These are phyloP conservation scores for Acanthurus leucopareius DNA, from an alignment of 2,797 vertebrate genomes.

Conservation along the genomic window DNA sequence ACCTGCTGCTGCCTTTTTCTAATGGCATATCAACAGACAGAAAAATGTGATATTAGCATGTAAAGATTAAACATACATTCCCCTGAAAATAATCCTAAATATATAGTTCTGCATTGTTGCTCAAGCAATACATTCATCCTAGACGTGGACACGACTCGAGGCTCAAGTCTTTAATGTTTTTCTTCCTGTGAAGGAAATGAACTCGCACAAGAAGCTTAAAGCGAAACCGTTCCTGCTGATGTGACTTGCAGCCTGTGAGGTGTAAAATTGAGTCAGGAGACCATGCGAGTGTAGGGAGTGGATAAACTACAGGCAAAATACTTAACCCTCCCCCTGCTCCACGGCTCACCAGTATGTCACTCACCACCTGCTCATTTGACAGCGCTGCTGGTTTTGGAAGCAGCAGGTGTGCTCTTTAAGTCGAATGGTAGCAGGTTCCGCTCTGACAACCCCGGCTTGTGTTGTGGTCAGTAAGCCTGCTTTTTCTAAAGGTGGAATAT, in stretches of 20 bases:
- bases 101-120: not conserved
- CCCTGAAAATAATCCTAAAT: not conserved
- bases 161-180: not conserved
- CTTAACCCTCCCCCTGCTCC: conserved; percentile 43
- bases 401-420: conserved; percentile 77
- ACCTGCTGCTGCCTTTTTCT: not conserved
- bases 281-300: conserved; percentile 27
- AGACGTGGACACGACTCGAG: not conserved
- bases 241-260: conserved; percentile 38
- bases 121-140: not conserved
- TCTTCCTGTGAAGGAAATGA: not conserved
- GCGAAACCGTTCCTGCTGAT: conserved; percentile 11
- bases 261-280: conserved; percentile 47
- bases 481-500: conserved; percentile 30
- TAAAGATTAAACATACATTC: not conserved
- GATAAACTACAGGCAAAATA: conserved; percentile 49
- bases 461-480: conserved; percentile 19
- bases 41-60: not conserved
- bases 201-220: not conserved
- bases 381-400: conserved; percentile 52
- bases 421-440: conserved; percentile 48
- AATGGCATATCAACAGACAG: not conserved
- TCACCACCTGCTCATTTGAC: conserved; percentile 84
- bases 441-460: conserved; percentile 29
- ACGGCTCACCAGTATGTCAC: conserved; percentile 69